Base-by-base conservation (phyloP, 1,140 invertebrate species). In the Drosophila leontia region DNA sequence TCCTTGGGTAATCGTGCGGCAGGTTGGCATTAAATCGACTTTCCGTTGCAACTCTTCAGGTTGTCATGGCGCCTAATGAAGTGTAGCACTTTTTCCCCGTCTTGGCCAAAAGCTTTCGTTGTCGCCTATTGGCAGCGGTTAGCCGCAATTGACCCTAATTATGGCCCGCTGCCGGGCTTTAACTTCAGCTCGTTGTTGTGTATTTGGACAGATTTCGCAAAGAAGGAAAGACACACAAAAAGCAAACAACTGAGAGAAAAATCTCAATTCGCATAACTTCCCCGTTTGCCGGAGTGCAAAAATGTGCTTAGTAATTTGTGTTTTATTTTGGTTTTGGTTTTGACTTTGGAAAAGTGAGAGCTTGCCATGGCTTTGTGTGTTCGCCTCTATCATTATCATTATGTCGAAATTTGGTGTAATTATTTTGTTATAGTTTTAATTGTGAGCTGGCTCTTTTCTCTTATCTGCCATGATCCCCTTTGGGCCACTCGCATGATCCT, bases 81-180 rank as follows among this genome's bases (percentile, higher is more conserved):
- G 76, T 83, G 76, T 84, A 80, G 76, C 81, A 80, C 71, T 32
- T 53, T 69, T 55, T 57, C 23, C 34, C 44, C 32, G 34, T 48
- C 62, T 75, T 77, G 41, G 50, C 50, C 67, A 72, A 51, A 37
- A 51, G 60, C 45, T 82, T 60, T 69, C 56, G 60, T 79, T 63
- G 62, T 82, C 53, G 60, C 39, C 59, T 34, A 71, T 83, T 79
- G 69, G 71, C 71, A 58, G 72, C 62, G 79, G 67, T 79, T 78
- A 78, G 77, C 75, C 80, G 75, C 79, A 82, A 82, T 83, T 83
- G 81, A 83, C 81, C 81, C 81, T 83, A 83, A 83, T 83, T 83
- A 84, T 77, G 61, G 62, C 15, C 41, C 50, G 63, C 58, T 70
- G 62, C 42, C 75, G 37, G 37, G 57, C 50, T 62, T 75, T 37